Conservation (phyloP, 1,140 invertebrate genomes). For the Capitella teleta region DNA sequence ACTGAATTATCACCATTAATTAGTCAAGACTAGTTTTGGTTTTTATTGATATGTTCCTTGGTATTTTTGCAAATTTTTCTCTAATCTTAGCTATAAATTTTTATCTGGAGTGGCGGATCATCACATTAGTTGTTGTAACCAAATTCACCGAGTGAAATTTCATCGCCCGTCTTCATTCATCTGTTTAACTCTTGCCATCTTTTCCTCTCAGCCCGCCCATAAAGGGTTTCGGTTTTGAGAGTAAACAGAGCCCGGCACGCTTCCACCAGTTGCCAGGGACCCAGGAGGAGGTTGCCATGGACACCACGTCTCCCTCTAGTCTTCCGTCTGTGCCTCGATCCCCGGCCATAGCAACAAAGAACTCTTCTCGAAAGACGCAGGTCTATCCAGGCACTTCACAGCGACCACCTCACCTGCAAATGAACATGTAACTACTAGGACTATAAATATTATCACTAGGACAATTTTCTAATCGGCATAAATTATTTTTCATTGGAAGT, state of each 20-base stretch:
- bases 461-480: too few species aligned
- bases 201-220: constrained; percentile 17
- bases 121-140: neutral
- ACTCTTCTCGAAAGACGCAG: constrained; percentile 14
- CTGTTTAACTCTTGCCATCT: neutral
- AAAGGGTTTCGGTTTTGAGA: constrained; percentile 19
- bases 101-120: neutral
- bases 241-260: constrained; percentile 10
- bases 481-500: too few species aligned
- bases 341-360: constrained; percentile 26
- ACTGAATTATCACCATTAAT: too few species aligned
- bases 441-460: too few species aligned
- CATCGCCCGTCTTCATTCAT: neutral
- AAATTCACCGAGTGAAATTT: neutral
- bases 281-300: constrained; percentile 25
- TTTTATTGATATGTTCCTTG: neutral
- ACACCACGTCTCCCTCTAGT: constrained; percentile 18
- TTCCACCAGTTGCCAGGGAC: constrained; percentile 13
- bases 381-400: constrained; percentile 20
- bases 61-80: neutral
- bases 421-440: too few species aligned
- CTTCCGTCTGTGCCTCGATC: constrained; percentile 17
- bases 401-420: constrained; percentile 24
- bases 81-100: neutral
- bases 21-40: neutral